Base-by-base conservation (phyloP, 2,888 invertebrate genomes). In the Drosophila parthenogenetica region DNA sequence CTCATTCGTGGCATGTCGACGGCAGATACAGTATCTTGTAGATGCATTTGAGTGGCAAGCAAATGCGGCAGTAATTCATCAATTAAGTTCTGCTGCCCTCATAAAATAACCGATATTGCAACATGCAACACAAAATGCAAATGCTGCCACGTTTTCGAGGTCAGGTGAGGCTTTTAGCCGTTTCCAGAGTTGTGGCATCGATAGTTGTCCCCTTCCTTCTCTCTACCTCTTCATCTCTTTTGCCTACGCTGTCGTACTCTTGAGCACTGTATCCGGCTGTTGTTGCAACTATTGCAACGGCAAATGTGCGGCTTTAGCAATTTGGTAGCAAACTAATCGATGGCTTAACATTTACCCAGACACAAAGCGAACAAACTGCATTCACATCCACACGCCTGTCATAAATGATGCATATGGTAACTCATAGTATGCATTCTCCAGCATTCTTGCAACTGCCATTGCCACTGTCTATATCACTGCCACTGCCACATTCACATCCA, bases 281-380 rank as follows among this genome's bases (percentile, higher is more conserved):
- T 39, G 32, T 16, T 35, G 57, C 57, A 51, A 51, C 58, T 46
- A 25, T 40, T 55, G 70, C 72, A 35, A 25, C 39, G 50, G 69
- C 72, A 79, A 77, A 74, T 81, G 77, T 89, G 83, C 81, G 79
- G 88, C 89, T 83, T 88, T 77, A 74, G 60, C 80, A 83, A 86
- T 86, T 83, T 77, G 67, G 69, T 64, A 87, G 74, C 76, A 76
- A 83, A 85, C 85, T 87, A 89, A 86, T 86, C 85, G 85, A 89
- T 86, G 77, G 68, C 74, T 72, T 84, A 89, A 77, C 89, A 89
- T 85, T 87, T 89, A 67, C 84, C 75, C 81, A 89, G 81, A 85
- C 86, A 87, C 88, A 82, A 82, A 86, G 88, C 78, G 64, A 69
- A 29, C 55, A 67, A 43, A 55, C 55, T 50, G 39, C 69, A 45